A percentile compares a stretch with the other conserved stretches of the same genome.
Conservation (phyloP, 1,140 invertebrate species). For the Diabrotica virgifera region DNA sequence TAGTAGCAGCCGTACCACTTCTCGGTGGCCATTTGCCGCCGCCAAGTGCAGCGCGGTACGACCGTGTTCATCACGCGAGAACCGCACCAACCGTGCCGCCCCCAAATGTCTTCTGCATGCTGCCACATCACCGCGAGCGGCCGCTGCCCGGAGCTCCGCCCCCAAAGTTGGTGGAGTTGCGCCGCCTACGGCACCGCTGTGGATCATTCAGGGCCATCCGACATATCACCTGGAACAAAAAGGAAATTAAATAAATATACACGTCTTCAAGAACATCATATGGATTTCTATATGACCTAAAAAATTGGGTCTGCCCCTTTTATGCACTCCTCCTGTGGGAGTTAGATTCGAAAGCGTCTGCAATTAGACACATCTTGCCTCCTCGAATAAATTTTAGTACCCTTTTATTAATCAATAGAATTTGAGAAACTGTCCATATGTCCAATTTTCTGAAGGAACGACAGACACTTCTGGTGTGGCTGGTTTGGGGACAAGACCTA, state of each 20-base stretch:
- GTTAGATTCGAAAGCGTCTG: too few species aligned
- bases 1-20: constrained; percentile 49
- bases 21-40: constrained; percentile 46
- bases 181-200: constrained; percentile 36
- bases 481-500: too few species aligned
- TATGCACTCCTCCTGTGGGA: too few species aligned
- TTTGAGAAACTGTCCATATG: too few species aligned
- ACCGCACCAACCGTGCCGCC: constrained; percentile 42
- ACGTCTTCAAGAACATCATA: too few species aligned
- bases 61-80: constrained; percentile 44
- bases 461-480: too few species aligned
- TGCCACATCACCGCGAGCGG: constrained; percentile 53
- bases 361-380: too few species aligned
- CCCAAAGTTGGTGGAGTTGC: constrained; percentile 32
- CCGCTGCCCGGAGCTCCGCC: constrained; percentile 55
- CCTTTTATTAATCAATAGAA: too few species aligned
- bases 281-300: too few species aligned
- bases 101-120: constrained; percentile 51
- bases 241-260: constrained; percentile 7
- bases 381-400: too few species aligned
- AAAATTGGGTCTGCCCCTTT: too few species aligned
- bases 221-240: constrained; percentile 34
- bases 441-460: too few species aligned
- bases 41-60: constrained; percentile 48
- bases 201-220: constrained; percentile 39